Base-by-base conservation (phyloP, 2,888 invertebrate species). In the Cryptus viduatorius region DNA sequence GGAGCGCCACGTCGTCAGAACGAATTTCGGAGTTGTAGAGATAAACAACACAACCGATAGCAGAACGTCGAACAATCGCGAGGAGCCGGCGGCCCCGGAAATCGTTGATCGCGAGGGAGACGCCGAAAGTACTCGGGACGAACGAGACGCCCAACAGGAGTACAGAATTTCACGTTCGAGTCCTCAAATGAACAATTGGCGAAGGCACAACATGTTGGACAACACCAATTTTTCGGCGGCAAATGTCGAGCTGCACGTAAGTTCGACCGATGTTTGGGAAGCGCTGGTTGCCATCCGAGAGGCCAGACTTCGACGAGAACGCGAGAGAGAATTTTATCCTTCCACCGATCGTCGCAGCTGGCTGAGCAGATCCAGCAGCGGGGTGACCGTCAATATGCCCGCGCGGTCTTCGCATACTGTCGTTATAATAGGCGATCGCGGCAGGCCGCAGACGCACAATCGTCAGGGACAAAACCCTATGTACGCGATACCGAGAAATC, bases 231-330 rank as follows among this genome's bases (percentile, higher is more conserved):
- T 91, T 59, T 90, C 93, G 0, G 90, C 91, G 0, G 90, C 91
- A 14, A 94, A 93, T 65, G 91, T 94, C 14, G 94, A 94, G 78
- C 86, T 94, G 7, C 94, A 94, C 77, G 93, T 94, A 2, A 92
- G 93, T 89, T 88, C 91, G 87, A 95, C 95, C 86, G 96, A 96
- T 89, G 95, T 96, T 37, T 96, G 96, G 96, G 96, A 96, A 90
- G 96, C 96, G 12, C 94, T 96, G 24, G 95, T 96, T 69, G 95
- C 96, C 4, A 95, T 96, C 85, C 94, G 96, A 90, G 96, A 96
- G 89, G 95, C 96, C 59, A 94, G 96, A 88, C 93, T 95, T 86
- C 93, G 95, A 42, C 94, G 95, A 85, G 95, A 95, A 86, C 94
- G 95, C 90, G 94, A 94, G 79, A 94, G 94, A 90, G 91, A 90